These are phyloP conservation scores for Helicoverpa assulta DNA, from an alignment of 2,888 invertebrate species.

Conservation along the genomic window DNA sequence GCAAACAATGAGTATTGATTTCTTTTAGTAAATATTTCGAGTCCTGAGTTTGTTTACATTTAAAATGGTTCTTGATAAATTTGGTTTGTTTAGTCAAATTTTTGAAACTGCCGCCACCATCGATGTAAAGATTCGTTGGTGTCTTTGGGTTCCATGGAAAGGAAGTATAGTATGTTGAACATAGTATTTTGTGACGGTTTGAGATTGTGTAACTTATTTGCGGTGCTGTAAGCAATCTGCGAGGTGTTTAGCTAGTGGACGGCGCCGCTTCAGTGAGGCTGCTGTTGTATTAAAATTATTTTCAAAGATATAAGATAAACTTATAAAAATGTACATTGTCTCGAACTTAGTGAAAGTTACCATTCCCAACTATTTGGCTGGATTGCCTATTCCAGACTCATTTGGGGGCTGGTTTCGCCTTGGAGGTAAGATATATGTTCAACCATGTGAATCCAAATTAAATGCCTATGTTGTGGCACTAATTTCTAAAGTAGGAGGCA, in stretches of 20 bases:
- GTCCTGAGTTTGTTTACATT: not conserved
- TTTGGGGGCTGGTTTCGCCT: constrained; percentile 96
- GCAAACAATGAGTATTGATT: not conserved
- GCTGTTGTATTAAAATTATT: constrained; percentile 3
- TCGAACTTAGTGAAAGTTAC: constrained; percentile 94
- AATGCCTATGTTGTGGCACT: not conserved
- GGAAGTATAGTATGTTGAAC: constrained; percentile 7
- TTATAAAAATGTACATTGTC: constrained; percentile 92
- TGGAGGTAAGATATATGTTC: constrained; percentile 90
- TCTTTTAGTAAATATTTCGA: not conserved
- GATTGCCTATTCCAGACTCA: constrained; percentile 95
- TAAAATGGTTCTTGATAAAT: too few species aligned
- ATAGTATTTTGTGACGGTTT: too few species aligned
- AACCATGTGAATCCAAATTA: constrained; percentile 39
- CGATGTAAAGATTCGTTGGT: not conserved
- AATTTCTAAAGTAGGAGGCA: not conserved
- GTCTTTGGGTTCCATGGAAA: not conserved
- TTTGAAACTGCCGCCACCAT: not conserved
- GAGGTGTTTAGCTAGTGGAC: not conserved
- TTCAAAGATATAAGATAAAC: constrained; percentile 19
- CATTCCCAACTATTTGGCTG: constrained; percentile 95
- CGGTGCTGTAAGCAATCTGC: not conserved
- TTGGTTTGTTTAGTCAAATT: too few species aligned
- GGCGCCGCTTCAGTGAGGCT: not conserved
- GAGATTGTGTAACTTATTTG: not conserved